Percentiles rank a stretch among this genome's conserved stretches.
These are phyloP conservation scores for Tenthredo distinguenda DNA, from an alignment of 2,888 invertebrate species.

Conservation along the genomic window DNA sequence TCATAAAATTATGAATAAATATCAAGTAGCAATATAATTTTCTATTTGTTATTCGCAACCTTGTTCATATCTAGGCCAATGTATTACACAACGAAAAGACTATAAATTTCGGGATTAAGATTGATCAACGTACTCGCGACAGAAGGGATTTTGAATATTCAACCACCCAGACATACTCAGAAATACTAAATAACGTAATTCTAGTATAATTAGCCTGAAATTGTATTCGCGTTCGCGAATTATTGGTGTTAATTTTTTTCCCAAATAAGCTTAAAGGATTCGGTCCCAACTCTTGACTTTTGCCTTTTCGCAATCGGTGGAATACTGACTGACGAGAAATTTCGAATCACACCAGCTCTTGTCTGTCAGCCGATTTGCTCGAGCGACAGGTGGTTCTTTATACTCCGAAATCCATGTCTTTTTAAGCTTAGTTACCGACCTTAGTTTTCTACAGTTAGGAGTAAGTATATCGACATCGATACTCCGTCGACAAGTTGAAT, in stretches of 20 bases:
- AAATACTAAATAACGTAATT: neutral
- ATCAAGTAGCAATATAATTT: neutral
- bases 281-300: neutral
- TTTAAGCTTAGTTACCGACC: conserved; percentile 36
- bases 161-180: neutral
- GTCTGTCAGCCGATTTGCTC: neutral
- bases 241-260: neutral
- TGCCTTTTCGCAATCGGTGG: neutral
- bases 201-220: neutral
- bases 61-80: conserved; percentile 1
- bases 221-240: neutral
- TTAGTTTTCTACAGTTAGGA: conserved; percentile 5
- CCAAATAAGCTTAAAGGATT: neutral
- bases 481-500: conserved; percentile 43
- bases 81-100: neutral
- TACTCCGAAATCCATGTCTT: neutral
- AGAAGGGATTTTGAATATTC: neutral
- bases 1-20: conserved; percentile 18
- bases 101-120: neutral
- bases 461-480: conserved; percentile 28
- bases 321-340: neutral
- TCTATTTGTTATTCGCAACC: conserved; percentile 4
- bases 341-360: neutral
- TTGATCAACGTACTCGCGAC: neutral
- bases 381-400: conserved; percentile 24